phyloP scores from a whole-genome alignment of 2,888 invertebrate species.

The Branchellion lobata region DNA sequence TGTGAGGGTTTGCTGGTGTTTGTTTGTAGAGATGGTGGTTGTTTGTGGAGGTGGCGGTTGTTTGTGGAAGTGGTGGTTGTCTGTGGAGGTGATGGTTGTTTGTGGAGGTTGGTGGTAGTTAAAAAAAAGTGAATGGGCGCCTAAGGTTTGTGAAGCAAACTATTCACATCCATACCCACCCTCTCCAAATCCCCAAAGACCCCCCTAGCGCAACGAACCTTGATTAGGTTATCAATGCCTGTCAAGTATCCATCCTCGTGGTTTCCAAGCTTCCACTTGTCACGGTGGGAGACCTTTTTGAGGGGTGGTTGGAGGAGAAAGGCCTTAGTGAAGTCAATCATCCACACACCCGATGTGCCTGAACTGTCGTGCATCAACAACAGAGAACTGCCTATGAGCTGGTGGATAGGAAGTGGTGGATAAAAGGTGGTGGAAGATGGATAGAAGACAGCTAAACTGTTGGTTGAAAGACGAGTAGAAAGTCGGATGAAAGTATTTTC shows the following conservation, averaged over 20 bases:
- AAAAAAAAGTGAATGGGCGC: no score
- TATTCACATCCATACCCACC: no score
- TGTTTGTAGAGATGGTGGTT: no score
- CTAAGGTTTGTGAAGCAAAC: no score
- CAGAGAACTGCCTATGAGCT: conserved; percentile 73
- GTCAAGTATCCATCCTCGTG: conserved; percentile 91
- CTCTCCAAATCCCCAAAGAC: no score
- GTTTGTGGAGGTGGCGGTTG: no score
- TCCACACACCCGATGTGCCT: conserved; percentile 81
- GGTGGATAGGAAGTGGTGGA: neutral
- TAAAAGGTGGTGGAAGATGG: conserved; percentile 25
- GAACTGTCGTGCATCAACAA: conserved; percentile 87
- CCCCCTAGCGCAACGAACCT: no score
- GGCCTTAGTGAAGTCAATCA: conserved; percentile 96
- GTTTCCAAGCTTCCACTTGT: conserved; percentile 86
- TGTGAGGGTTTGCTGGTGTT: no score
- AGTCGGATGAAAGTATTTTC: neutral
- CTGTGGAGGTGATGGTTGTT: no score
- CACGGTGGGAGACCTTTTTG: conserved; percentile 74
- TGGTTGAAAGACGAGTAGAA: neutral
- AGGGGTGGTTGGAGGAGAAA: conserved; percentile 65
- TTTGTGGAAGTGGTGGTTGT: no score
- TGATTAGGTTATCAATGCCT: conserved; percentile 86
- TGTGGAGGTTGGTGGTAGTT: no score
- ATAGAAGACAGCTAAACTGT: neutral